Evolutionary conservation across 2,113 vertebrate species (phyloP).

Genomic region (Sialia sialis): DNA sequence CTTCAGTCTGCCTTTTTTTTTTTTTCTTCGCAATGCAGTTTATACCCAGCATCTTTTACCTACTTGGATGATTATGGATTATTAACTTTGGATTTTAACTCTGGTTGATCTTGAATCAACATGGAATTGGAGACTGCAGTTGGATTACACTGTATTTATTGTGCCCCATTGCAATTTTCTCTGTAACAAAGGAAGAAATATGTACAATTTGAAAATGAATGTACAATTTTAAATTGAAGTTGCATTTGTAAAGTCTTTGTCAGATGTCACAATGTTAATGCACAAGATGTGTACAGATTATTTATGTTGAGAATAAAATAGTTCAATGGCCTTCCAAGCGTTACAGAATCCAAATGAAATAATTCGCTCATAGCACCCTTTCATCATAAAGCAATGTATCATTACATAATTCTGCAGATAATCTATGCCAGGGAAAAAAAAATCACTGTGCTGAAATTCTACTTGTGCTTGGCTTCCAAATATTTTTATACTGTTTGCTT

Average conservation of each 20-base stretch:
- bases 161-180: slow-evolving; percentile 59
- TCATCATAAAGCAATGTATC: slow-evolving; percentile 20
- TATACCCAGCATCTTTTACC: slow-evolving; percentile 58
- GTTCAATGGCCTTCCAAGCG: slow-evolving; percentile 50
- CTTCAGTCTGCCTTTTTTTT: not conserved
- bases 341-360: slow-evolving; percentile 46
- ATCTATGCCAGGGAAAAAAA: slow-evolving; percentile 45
- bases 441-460: slow-evolving; percentile 66
- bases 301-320: slow-evolving; percentile 68
- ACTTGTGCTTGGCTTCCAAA: slow-evolving; percentile 53
- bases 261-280: slow-evolving; percentile 56
- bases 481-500: slow-evolving; percentile 68
- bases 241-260: slow-evolving; percentile 65
- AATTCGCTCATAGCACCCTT: slow-evolving; percentile 36
- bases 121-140: slow-evolving; percentile 60
- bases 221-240: slow-evolving; percentile 67
- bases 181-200: slow-evolving; percentile 61
- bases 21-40: slow-evolving; percentile 24
- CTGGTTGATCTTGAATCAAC: slow-evolving; percentile 44
- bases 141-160: slow-evolving; percentile 71
- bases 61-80: slow-evolving; percentile 39
- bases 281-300: slow-evolving; percentile 66
- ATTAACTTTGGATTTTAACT: slow-evolving; percentile 53
- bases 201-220: slow-evolving; percentile 68
- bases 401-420: slow-evolving; percentile 26